These are phyloP conservation scores for Scelioninae gen. 1 DNA, from an alignment of 2,888 invertebrate species.

Conservation along the genomic window DNA sequence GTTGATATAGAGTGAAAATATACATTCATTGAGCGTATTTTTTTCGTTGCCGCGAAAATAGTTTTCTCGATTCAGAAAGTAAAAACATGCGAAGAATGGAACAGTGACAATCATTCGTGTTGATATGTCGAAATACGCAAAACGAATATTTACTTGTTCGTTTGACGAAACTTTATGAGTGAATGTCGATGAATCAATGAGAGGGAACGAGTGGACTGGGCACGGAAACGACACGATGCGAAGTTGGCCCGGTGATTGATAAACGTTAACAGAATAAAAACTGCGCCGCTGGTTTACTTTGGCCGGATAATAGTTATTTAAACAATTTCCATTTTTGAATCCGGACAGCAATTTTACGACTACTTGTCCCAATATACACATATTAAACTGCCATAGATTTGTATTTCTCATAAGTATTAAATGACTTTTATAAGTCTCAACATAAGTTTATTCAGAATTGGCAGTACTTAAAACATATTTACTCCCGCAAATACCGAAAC, in stretches of 20 bases:
- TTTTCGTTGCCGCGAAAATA: conserved; percentile 22
- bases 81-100: conserved; percentile 39
- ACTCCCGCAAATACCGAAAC: too few species aligned
- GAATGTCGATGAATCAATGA: conserved; percentile 53
- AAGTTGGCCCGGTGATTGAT: conserved; percentile 75
- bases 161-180: conserved; percentile 49
- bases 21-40: background rate
- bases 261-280: conserved; percentile 76
- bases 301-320: conserved; percentile 45
- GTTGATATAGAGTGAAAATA: background rate
- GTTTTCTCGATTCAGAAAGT: conserved; percentile 25
- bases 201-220: conserved; percentile 9
- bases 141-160: conserved; percentile 59
- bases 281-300: conserved; percentile 66
- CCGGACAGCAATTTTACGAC: background rate
- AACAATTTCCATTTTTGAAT: conserved; percentile 22
- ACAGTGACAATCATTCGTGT: conserved; percentile 46
- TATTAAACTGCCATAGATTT: too few species aligned
- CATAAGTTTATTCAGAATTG: too few species aligned
- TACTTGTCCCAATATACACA: background rate
- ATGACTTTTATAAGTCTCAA: too few species aligned
- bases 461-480: too few species aligned
- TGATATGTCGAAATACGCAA: conserved; percentile 45
- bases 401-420: too few species aligned
- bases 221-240: conserved; percentile 58